Evolutionary conservation across 1,140 invertebrate genomes (phyloP).

Genomic region (Magallana angulata): DNA sequence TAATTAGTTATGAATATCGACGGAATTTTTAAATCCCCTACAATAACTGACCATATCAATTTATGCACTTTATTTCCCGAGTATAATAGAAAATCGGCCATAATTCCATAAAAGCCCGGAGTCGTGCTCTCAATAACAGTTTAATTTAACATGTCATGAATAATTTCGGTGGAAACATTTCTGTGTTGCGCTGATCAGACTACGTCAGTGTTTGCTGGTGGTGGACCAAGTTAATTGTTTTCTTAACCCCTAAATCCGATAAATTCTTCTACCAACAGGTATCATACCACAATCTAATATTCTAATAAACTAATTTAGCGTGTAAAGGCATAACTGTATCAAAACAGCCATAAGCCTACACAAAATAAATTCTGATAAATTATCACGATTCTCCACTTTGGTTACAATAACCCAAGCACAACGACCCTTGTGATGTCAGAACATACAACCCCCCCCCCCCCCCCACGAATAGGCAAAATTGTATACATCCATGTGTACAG

Average conservation of each 20-base stretch:
- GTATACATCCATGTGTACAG: too few species aligned
- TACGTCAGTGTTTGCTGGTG: not conserved
- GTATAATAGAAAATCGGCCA: too few species aligned
- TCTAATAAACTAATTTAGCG: too few species aligned
- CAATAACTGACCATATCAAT: constrained; percentile 25
- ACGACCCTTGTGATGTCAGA: not conserved
- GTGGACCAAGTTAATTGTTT: not conserved
- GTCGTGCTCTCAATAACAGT: constrained; percentile 2
- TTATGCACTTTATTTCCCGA: constrained; percentile 18
- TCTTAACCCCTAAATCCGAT: not conserved
- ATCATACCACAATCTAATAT: too few species aligned
- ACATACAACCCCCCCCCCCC: not conserved
- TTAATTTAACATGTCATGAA: constrained; percentile 38
- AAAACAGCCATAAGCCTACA: too few species aligned
- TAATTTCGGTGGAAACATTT: constrained; percentile 7
- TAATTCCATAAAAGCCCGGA: not conserved
- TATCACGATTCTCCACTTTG: too few species aligned
- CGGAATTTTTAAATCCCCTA: constrained; percentile 2
- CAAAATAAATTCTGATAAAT: too few species aligned
- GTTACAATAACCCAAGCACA: too few species aligned
- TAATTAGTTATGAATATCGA: constrained; percentile 35
- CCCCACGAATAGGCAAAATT: too few species aligned
- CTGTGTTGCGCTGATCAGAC: not conserved
- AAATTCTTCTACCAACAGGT: not conserved
- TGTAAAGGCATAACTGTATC: too few species aligned